Conservation (phyloP, 2,113 vertebrate genomes). For the Alethe castanea region DNA sequence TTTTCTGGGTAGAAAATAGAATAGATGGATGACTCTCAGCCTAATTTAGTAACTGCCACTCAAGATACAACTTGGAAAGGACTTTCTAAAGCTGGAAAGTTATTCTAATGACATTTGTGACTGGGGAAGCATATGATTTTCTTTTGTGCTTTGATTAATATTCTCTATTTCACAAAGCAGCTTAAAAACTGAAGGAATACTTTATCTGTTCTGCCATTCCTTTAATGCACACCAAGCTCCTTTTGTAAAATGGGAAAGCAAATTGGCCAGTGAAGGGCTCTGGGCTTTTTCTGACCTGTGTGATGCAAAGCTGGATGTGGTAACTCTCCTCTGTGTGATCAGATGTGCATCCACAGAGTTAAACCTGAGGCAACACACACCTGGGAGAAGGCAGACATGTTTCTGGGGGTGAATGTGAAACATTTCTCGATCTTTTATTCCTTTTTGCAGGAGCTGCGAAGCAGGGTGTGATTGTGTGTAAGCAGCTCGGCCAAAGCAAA, state of each 20-base stretch:
- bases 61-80: slow-evolving; percentile 36
- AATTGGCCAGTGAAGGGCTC: neutral
- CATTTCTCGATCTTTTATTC: neutral
- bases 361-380: neutral
- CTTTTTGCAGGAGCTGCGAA: neutral
- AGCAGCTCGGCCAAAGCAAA: neutral
- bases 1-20: slow-evolving; percentile 14
- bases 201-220: neutral
- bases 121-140: slow-evolving; percentile 12
- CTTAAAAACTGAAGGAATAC: neutral
- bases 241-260: neutral
- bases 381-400: neutral
- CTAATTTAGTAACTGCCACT: slow-evolving; percentile 28
- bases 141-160: slow-evolving; percentile 49
- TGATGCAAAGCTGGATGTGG: neutral
- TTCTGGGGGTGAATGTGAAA: neutral
- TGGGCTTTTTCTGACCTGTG: neutral
- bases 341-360: neutral
- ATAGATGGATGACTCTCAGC: slow-evolving; percentile 22
- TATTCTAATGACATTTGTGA: slow-evolving; percentile 20
- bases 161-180: neutral
- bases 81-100: slow-evolving; percentile 34
- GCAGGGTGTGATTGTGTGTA: neutral
- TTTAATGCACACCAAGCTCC: neutral
- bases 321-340: neutral